These are phyloP conservation scores for Argyresthia albistria DNA, from an alignment of 2,888 invertebrate species.

Conservation along the genomic window DNA sequence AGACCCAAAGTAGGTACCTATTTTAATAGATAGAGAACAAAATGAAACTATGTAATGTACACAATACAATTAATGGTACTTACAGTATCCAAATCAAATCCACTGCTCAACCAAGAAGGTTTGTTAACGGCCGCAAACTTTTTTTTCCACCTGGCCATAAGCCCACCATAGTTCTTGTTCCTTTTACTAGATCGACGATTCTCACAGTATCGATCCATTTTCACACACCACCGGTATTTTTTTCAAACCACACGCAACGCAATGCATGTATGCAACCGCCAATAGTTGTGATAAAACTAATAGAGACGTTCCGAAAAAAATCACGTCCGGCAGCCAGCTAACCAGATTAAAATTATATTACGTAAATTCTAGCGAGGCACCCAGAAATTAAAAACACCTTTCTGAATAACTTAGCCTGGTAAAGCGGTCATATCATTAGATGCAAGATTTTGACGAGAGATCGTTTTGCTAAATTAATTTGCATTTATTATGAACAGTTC, in stretches of 20 bases:
- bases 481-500: conserved; percentile 24
- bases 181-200: conserved; percentile 46
- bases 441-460: background rate
- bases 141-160: conserved; percentile 47
- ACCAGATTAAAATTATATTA: conserved; percentile 40
- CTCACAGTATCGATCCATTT: conserved; percentile 54
- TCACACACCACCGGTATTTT: conserved; percentile 12
- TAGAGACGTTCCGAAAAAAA: conserved; percentile 25
- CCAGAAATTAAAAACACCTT: conserved; percentile 42
- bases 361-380: conserved; percentile 51
- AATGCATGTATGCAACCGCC: background rate
- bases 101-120: conserved; percentile 46
- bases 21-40: too few relatives aligned
- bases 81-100: conserved; percentile 43
- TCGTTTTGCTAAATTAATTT: background rate
- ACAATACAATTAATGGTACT: background rate
- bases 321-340: conserved; percentile 19
- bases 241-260: background rate
- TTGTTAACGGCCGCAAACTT: conserved; percentile 44
- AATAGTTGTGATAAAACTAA: conserved; percentile 43
- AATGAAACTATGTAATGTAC: background rate
- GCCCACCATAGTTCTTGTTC: conserved; percentile 39
- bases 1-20: too few relatives aligned
- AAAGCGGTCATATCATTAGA: conserved; percentile 9
- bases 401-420: conserved; percentile 28